Base-by-base conservation (phyloP, 2,888 invertebrate genomes). In the Cataglyphis rosenhaueri region DNA sequence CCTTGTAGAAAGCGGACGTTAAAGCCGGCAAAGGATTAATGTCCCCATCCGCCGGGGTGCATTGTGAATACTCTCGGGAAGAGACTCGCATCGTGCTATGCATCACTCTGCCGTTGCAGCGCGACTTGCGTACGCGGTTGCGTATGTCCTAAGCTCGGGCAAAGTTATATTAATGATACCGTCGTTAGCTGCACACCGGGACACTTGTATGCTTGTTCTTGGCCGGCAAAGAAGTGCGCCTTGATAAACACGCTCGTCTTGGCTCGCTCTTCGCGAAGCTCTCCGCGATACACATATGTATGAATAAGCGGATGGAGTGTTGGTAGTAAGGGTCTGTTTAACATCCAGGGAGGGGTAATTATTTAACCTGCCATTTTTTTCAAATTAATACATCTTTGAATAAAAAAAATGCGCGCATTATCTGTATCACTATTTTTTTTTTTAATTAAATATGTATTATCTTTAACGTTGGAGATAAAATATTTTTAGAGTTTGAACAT, bases 111-210 rank as follows among this genome's bases (percentile, higher is more conserved):
- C 70, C 25, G 66, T 76, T 82, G 74, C 86, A 66, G 73, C 61
- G 70, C 85, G 84, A 18, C 12, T 76, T 88, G 74, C 86, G 84
- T 86, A 84, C 87, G 83, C 89, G 81, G 81, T 84, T 85, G 52
- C 84, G 66, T 76, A 35, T 87, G 79, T 82, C 87, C 70, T 89
- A 89, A 88, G 87, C 89, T 66, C 83, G 65, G 84, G 88, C 84
- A 87, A 89, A 89, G 87, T 89, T 89, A 89, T 89, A 89, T 89
- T 89, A 89, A 89, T 89, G 88, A 85, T 83, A 74, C 75, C 83
- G 88, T 85, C 89, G 89, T 89, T 89, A 89, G 87, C 87, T 89
- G 85, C 88, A 79, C 87, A 79, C 86, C 84, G 83, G 87, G 89
- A 89, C 89, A 88, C 86, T 89, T 83, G 88, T 88, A 89, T 88